Percentiles rank a stretch among this genome's conserved stretches.
These are phyloP conservation scores for Brachionus koreanus DNA, from an alignment of 1,140 invertebrate genomes.

Conservation along the genomic window DNA sequence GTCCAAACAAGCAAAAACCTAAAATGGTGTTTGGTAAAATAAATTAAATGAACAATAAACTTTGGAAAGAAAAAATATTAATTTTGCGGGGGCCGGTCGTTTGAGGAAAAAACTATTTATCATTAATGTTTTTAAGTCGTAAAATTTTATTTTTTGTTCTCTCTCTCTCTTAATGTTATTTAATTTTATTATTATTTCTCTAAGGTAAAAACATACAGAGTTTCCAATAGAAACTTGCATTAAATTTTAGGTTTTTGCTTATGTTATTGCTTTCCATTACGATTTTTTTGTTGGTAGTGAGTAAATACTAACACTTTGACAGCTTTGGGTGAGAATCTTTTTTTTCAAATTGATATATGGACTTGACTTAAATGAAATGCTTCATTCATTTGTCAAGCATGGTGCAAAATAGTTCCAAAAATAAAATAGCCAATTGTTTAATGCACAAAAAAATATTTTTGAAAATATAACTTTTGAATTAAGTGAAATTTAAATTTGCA, in stretches of 20 bases:
- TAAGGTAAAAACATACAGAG: background rate
- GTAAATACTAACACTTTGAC: background rate
- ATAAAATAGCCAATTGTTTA: background rate
- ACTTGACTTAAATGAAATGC: background rate
- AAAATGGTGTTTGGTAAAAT: background rate
- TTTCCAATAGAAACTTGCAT: slow-evolving; percentile 2
- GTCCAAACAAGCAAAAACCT: background rate
- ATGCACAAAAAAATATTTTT: background rate
- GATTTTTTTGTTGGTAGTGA: background rate
- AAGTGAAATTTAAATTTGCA: background rate
- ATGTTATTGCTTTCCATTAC: background rate
- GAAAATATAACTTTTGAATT: background rate
- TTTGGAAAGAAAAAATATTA: background rate
- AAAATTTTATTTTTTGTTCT: background rate
- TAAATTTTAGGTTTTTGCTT: background rate
- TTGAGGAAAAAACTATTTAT: background rate
- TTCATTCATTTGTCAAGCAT: background rate
- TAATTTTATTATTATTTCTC: background rate
- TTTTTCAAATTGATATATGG: background rate
- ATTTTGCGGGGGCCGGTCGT: background rate
- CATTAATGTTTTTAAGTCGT: background rate
- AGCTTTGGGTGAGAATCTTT: no score
- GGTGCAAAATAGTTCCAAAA: background rate
- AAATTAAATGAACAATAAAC: slow-evolving; percentile 10
- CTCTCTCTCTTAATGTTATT: background rate